Evolutionary conservation across 2,113 vertebrate genomes (phyloP), one percentile per base, ranked within the genome.

Genomic region (Campylomormyrus numenius): DNA sequence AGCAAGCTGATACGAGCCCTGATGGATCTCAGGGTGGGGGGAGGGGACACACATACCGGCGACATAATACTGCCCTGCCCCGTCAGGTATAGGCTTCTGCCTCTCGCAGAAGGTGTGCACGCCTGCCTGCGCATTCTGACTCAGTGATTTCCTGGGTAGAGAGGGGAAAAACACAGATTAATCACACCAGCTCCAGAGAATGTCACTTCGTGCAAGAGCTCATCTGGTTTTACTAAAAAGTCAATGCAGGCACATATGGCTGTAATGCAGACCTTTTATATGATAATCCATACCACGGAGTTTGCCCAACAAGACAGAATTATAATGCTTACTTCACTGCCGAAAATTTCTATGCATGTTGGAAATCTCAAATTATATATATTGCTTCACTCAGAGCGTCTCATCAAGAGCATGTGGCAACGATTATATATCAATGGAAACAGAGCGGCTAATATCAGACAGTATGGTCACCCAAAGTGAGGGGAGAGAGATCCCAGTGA

Each of bases 11-110:
- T 39, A 6, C 19, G 5, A 35, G 15, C 15, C 31, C 70, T 39
- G 31, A 77, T 35, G 35, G 13, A 17, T 39, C 31, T 53, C 52
- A 53, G 70, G 27, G 31, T 15, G 19, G 83, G 83, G 70, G 70
- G 70, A 7, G 31, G 70, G n/a, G 1, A 17, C 31, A 77, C 74
- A 87, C n/a, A 2, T 94, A 99, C 98, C 98, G 97, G 98, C 98
- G 35, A 99, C 98, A 7, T 99, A 99, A 94, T 99, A 99, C 95
- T 99, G 98, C 0, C 97, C 98, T 0, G 98, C 98, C 11, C 97
- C 98, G 0, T 99, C 98, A 0, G 98, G 98, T 90, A 99, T 98
- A 10, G 97, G 97, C 35, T 97, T 99, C 95, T 97, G 97, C 42
- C 96, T 94, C 87, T 99, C 98, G 87, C 97, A 99, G 95, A 99